A percentile compares a stretch with the other conserved stretches of the same genome.
phyloP scores from a whole-genome alignment of 2,113 vertebrate species.

The Mobula birostris region DNA sequence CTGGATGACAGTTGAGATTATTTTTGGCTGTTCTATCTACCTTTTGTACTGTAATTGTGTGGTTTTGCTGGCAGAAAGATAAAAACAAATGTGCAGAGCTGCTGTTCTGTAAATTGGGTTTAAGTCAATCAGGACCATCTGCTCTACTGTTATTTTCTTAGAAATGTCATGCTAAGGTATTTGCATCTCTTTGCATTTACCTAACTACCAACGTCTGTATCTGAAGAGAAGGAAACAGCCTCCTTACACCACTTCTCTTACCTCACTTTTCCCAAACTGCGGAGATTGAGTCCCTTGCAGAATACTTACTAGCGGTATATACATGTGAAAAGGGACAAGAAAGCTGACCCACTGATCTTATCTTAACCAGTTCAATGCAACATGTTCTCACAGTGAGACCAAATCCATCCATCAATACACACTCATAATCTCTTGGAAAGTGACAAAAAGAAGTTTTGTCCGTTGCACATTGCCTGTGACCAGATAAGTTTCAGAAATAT shows the following conservation, averaged over 20 bases:
- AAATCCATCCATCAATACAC: not conserved
- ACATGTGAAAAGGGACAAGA: not conserved
- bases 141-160: not conserved
- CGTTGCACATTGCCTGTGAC: not conserved
- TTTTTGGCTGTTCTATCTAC: not conserved
- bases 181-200: not conserved
- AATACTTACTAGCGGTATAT: not conserved
- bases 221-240: not conserved
- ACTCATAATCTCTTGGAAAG: not conserved
- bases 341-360: not conserved
- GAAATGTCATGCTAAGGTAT: not conserved
- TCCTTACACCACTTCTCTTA: not conserved
- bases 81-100: not conserved
- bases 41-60: not conserved
- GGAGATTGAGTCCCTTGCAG: not conserved
- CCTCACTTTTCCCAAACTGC: not conserved
- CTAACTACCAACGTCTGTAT: not conserved
- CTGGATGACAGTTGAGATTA: not conserved
- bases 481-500: not conserved
- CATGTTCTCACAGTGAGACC: too few species aligned
- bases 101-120: not conserved
- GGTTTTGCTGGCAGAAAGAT: not conserved
- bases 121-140: not conserved
- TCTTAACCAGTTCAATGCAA: not conserved
- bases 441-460: not conserved